Percentiles rank a stretch among this genome's conserved stretches.
Evolutionary conservation across 2,888 invertebrate species (phyloP).

Genomic region (Orthonychiurus folsomi): DNA sequence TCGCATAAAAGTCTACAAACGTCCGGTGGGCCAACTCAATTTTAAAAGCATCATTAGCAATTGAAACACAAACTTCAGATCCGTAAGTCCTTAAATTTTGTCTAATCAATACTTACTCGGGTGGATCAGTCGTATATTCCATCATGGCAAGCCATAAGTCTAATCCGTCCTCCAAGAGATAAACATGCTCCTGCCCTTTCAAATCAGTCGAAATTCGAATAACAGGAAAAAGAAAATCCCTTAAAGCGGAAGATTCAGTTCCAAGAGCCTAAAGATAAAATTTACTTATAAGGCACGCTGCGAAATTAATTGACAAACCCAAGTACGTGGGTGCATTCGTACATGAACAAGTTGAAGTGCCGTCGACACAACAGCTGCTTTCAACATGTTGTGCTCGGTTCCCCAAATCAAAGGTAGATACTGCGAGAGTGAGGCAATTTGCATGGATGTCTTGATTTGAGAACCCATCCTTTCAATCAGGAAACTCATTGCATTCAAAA

Average conservation of each 20-base stretch:
- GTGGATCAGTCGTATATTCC: constrained; percentile 57
- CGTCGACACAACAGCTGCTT: constrained; percentile 81
- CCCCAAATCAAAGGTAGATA: constrained; percentile 84
- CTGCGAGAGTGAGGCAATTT: constrained; percentile 57
- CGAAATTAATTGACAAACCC: constrained; percentile 1
- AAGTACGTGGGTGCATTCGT: constrained; percentile 2
- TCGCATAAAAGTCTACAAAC: no score
- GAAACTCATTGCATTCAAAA: constrained; percentile 78
- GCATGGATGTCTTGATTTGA: constrained; percentile 59
- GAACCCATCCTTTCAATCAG: constrained; percentile 77
- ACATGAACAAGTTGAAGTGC: constrained; percentile 77
- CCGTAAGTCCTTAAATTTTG: background rate
- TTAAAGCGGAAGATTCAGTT: constrained; percentile 47
- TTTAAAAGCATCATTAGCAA: background rate
- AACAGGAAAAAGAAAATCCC: constrained; percentile 54
- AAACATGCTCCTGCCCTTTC: constrained; percentile 65
- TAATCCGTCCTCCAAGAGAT: constrained; percentile 82
- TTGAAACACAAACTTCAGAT: background rate
- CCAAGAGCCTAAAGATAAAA: constrained; percentile 46
- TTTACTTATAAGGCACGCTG: no score
- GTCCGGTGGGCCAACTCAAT: no score
- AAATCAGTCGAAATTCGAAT: constrained; percentile 68
- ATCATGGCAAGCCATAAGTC: constrained; percentile 80
- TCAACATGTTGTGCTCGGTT: constrained; percentile 75
- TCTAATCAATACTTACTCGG: constrained; percentile 31